phyloP scores from a whole-genome alignment of 1,140 invertebrate genomes.

The Lucilia sericata region DNA sequence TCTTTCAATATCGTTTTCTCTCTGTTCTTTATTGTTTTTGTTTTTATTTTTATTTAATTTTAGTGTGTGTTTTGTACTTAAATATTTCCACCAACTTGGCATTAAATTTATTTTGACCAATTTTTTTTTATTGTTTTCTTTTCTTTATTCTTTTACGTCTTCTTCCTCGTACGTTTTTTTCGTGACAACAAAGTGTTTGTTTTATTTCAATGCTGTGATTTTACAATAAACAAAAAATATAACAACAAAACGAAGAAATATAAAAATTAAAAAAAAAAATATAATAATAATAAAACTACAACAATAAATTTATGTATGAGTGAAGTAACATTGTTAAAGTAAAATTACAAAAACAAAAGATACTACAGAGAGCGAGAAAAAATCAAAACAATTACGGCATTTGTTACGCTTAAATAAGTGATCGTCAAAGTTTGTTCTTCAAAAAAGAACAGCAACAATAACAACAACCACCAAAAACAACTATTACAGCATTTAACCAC shows the following conservation, averaged over 20 bases:
- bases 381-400: background rate
- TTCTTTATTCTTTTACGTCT: background rate
- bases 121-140: background rate
- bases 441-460: background rate
- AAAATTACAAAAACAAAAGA: background rate
- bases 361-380: background rate
- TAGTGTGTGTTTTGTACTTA: too few species aligned
- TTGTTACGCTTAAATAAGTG: background rate
- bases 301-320: background rate
- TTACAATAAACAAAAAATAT: background rate
- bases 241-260: background rate
- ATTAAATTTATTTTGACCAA: slow-evolving; percentile 13
- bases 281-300: background rate
- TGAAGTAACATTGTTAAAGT: background rate
- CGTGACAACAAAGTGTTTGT: background rate
- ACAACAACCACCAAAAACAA: background rate
- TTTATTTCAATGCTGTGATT: background rate
- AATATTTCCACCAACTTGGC: background rate
- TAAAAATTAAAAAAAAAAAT: background rate
- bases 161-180: background rate
- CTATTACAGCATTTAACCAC: background rate
- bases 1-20: background rate
- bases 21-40: background rate
- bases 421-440: background rate
- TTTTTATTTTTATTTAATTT: background rate